These are phyloP conservation scores for Agapostemon virescens DNA, from an alignment of 2,888 invertebrate genomes.

Conservation along the genomic window DNA sequence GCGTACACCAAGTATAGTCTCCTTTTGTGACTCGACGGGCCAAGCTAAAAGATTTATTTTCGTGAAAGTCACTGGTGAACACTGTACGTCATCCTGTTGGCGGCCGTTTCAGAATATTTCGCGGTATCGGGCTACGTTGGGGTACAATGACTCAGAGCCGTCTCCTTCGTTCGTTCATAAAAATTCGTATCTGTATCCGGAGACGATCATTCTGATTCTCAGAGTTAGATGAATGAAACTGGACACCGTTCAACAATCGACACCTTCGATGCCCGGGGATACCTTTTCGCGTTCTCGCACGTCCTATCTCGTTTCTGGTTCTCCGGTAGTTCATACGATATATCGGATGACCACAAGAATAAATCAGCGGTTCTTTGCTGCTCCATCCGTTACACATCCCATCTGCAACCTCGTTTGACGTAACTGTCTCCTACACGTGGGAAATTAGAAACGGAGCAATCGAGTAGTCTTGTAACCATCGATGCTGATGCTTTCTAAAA, in stretches of 20 bases:
- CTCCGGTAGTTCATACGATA: slow-evolving; percentile 55
- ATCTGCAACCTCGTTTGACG: slow-evolving; percentile 34
- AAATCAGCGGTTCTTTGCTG: slow-evolving; percentile 46
- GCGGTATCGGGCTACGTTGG: slow-evolving; percentile 19
- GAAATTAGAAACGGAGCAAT: slow-evolving; percentile 34
- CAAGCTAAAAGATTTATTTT: slow-evolving; percentile 33
- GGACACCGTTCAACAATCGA: slow-evolving; percentile 57
- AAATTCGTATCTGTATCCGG: slow-evolving; percentile 21
- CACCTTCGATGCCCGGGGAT: slow-evolving; percentile 47
- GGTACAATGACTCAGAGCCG: slow-evolving; percentile 40
- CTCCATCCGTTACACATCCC: slow-evolving; percentile 34
- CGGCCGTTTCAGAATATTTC: slow-evolving; percentile 16
- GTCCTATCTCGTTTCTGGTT: slow-evolving; percentile 49
- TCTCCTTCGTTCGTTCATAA: slow-evolving; percentile 33
- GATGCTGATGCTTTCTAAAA: neutral
- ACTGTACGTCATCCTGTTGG: slow-evolving; percentile 19
- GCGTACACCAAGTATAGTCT: neutral
- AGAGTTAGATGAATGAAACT: slow-evolving; percentile 56
- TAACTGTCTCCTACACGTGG: slow-evolving; percentile 54
- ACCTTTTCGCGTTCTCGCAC: slow-evolving; percentile 50
- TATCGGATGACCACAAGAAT: slow-evolving; percentile 58
- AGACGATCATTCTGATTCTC: slow-evolving; percentile 40
- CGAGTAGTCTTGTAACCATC: neutral
- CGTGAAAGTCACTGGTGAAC: slow-evolving; percentile 40
- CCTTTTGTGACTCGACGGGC: slow-evolving; percentile 1